Evolutionary conservation across 2,888 invertebrate genomes (phyloP).

Genomic region (Drosophila helvetica): DNA sequence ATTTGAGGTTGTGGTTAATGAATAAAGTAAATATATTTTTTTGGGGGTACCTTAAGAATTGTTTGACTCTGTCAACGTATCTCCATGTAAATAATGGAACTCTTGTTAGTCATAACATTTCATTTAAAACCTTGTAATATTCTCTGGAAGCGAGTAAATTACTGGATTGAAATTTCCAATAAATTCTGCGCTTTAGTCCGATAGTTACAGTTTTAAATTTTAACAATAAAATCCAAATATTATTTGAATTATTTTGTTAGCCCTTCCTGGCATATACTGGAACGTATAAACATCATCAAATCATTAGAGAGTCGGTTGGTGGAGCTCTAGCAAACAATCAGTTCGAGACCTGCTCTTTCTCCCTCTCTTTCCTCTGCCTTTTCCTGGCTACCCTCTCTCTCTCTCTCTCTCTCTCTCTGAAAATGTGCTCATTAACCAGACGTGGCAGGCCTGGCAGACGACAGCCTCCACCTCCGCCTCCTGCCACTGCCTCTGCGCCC

Average conservation of each 20-base stretch:
- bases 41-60: not conserved
- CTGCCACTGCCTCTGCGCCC: not conserved
- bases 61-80: not conserved
- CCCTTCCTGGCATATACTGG: too few relatives aligned
- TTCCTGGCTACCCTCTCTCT: conserved; percentile 10
- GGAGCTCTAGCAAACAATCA: not conserved
- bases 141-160: too few relatives aligned
- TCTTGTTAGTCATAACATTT: too few relatives aligned
- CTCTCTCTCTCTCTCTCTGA: conserved; percentile 3
- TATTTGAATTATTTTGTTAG: not conserved
- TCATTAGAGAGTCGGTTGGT: not conserved
- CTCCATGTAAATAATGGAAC: too few relatives aligned
- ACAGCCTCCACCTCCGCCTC: conserved; percentile 14
- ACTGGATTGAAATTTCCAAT: not conserved
- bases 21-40: not conserved
- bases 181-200: not conserved
- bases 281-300: too few relatives aligned
- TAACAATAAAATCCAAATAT: not conserved
- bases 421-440: conserved; percentile 52
- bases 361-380: not conserved
- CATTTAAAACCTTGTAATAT: too few relatives aligned
- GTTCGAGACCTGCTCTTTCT: not conserved
- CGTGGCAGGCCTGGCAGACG: conserved; percentile 48
- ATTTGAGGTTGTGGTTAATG: not conserved
- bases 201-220: not conserved